Evolutionary conservation across 2,113 vertebrate genomes (phyloP).

Genomic region (Malurus alboscapulatus): DNA sequence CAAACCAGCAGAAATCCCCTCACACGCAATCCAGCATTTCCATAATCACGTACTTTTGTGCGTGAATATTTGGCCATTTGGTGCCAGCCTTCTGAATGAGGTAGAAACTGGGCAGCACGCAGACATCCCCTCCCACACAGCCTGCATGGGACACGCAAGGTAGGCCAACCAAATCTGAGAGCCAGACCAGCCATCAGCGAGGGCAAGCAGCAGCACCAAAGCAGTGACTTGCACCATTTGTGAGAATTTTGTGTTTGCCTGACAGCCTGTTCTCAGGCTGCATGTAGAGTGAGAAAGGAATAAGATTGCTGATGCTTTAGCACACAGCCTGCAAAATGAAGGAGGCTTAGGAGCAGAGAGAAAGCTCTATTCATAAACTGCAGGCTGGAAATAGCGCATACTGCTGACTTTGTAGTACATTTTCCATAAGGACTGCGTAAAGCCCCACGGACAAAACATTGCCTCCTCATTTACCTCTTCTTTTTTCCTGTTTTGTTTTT

Average conservation of each 20-base stretch:
- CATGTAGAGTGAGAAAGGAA: background rate
- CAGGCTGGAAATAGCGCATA: conserved; percentile 56
- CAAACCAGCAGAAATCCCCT: conserved; percentile 51
- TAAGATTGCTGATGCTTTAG: background rate
- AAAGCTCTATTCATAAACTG: conserved; percentile 56
- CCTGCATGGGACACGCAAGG: background rate
- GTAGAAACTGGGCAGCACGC: background rate
- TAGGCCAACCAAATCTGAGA: background rate
- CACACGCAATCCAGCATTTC: conserved; percentile 40
- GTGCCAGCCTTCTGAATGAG: background rate
- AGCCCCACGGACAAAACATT: background rate
- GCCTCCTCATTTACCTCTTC: background rate
- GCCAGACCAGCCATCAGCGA: background rate
- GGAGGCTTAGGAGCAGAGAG: background rate
- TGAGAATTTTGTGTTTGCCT: background rate
- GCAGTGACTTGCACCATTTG: background rate
- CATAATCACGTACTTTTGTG: background rate
- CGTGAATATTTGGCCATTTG: background rate
- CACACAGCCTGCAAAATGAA: conserved; percentile 30
- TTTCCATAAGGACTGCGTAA: conserved; percentile 17
- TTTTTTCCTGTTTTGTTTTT: background rate
- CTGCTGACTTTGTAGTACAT: conserved; percentile 16
- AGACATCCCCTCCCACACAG: background rate
- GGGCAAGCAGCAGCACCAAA: background rate
- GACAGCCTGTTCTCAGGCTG: background rate